Evolutionary conservation across 2,797 vertebrate species (phyloP), one percentile per base, ranked within the genome.

Genomic region (Moxostoma hubbsi): DNA sequence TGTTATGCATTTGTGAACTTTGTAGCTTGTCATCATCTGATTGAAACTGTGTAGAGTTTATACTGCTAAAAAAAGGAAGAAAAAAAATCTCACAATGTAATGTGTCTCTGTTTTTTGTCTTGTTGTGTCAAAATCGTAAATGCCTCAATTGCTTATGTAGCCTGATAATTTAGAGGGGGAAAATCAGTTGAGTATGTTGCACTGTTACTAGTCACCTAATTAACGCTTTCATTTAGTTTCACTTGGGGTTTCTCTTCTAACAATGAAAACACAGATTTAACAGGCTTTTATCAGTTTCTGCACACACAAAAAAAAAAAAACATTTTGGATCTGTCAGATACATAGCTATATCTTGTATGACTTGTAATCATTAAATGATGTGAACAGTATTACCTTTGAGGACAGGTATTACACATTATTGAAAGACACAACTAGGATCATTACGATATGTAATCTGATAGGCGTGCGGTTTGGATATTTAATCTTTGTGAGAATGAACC

Each of bases 21-120:
- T 89, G 90, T 93, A 92, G 89, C 83, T 88, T 93, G 89, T 93
- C 89, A 87, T 89, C 91, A 77, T 71, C 90, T 90, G 90, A 85
- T 89, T 87, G 82, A 80, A 87, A 78, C 86, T 91, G 88, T 93
- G 88, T 94, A 92, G 90, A 92, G 88, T 93, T 94, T 93, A 90
- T 92, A 90, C 91, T 87, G 87, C 90, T 59, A 79, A 81, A 91
- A 91, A 89, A 73, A 90, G 90, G 75, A 91, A 87, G 86, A 81
- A 77, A 77, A 85, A 78, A 86, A 47, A 63, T 65, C 43, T 47
- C 54, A 74, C 46, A 73, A 73, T 84, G 66, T 46, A 73, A 71
- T 84, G 66, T 82, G 85, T 83, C 84, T 91, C 18, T 90, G 79
- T 85, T 88, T 89, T 70, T n/a, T 65, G 15, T 75, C 36, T 24